Evolutionary conservation across 2,888 invertebrate species (phyloP).

Genomic region (Augochlorella aurata): DNA sequence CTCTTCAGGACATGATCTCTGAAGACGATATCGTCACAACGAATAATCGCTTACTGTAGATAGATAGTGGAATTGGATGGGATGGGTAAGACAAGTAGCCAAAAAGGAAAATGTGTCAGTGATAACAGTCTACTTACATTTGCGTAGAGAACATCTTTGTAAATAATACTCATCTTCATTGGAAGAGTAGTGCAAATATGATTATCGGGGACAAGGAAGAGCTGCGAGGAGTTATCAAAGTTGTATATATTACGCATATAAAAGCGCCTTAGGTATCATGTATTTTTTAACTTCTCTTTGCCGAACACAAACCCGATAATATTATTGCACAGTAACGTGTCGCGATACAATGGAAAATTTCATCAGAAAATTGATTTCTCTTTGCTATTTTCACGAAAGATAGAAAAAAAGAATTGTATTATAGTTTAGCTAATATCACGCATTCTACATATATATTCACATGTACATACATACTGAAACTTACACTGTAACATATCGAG

Average conservation of each 20-base stretch:
- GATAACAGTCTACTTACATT: conserved; percentile 44
- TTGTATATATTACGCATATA: conserved; percentile 43
- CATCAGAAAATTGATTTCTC: conserved; percentile 6
- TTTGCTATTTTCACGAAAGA: conserved; percentile 6
- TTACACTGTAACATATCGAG: conserved; percentile 49
- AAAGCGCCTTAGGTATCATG: conserved; percentile 38
- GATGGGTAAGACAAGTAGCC: conserved; percentile 20
- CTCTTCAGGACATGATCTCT: conserved; percentile 74
- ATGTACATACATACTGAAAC: conserved; percentile 34
- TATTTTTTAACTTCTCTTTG: conserved; percentile 55
- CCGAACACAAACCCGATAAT: conserved; percentile 14
- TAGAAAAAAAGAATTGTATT: conserved; percentile 7
- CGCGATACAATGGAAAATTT: conserved; percentile 14
- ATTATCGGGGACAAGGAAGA: conserved; percentile 24
- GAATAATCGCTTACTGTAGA: conserved; percentile 68
- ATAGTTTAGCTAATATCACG: conserved; percentile 19
- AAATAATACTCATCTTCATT: conserved; percentile 53
- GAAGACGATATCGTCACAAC: conserved; percentile 72
- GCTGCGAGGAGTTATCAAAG: conserved; percentile 30
- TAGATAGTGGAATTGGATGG: conserved; percentile 40
- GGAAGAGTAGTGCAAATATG: conserved; percentile 30
- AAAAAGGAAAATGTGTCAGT: conserved; percentile 28
- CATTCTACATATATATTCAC: conserved; percentile 28
- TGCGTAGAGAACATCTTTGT: conserved; percentile 49
- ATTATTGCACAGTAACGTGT: conserved; percentile 14